phyloP scores from a whole-genome alignment of 2,888 invertebrate species.

The Xiphydria camelus region DNA sequence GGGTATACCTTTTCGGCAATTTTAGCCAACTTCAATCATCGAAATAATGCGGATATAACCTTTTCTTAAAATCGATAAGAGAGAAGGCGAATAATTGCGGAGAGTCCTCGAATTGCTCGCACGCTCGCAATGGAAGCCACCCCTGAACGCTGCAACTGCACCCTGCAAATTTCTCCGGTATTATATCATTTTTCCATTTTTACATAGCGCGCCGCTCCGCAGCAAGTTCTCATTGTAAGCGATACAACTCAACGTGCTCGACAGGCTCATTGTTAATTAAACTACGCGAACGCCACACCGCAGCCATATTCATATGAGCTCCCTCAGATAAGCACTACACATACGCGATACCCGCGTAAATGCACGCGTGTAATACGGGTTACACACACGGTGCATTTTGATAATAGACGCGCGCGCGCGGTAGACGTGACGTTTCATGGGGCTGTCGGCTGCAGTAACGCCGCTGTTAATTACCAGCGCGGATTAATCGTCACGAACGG shows the following conservation, averaged over 20 bases:
- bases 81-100: too few species aligned
- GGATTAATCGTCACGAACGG: conserved; percentile 37
- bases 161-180: not conserved
- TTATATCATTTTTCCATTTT: not conserved
- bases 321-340: not conserved
- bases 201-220: conserved; percentile 4
- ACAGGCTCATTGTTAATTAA: conserved; percentile 52
- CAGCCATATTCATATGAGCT: conserved; percentile 35
- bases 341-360: too few species aligned
- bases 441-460: conserved; percentile 47
- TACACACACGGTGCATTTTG: too few species aligned
- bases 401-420: conserved; percentile 3
- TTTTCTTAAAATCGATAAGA: too few species aligned
- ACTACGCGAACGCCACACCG: conserved; percentile 44
- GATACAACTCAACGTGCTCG: conserved; percentile 45
- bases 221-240: conserved; percentile 54
- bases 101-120: too few species aligned
- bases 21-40: too few species aligned
- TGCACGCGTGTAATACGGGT: too few species aligned
- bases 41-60: too few species aligned
- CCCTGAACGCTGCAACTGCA: too few species aligned
- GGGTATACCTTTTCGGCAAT: too few species aligned
- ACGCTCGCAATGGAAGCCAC: too few species aligned
- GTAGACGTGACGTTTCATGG: conserved; percentile 33
- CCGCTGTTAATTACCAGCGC: conserved; percentile 46